Base-by-base conservation (phyloP, 2,113 vertebrate species). In the Vulpes ferrilata region DNA sequence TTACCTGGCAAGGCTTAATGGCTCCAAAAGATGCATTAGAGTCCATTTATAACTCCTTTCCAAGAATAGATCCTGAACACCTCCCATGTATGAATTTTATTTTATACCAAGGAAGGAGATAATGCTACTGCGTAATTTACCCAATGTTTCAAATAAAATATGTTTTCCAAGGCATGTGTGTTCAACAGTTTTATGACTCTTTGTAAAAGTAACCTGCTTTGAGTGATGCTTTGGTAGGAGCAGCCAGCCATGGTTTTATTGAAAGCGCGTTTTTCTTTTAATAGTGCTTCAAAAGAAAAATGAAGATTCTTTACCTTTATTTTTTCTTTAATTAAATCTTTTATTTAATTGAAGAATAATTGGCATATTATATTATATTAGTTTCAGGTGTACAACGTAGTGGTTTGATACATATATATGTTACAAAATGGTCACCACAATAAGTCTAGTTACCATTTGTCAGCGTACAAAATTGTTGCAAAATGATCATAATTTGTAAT, bases 101-200 rank as follows among this genome's bases (percentile, higher is more conserved):
- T 97, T 96, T 94, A 84, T 96, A 91, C 67, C 76, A 89, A 69
- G 43, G 67, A 60, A 97, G 59, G 60, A 92, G 82, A 97, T 97
- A 82, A 89, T 89, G 30, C 74, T 65, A 55, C 60, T 71, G 69
- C 91, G 92, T 96, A 84, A 98, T 96, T 98, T 96, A 95, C 51
- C 38, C 88, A 89, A 11, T 91, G 51, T 97, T 98, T 98, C 96
- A 97, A 98, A 96, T 98, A 97, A 98, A 98, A 98, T 82, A 59
- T 96, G 32, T 22, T 6, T 78, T 97, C 92, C 86, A 74, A 92
- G 20, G 74, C 86, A 85, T n/a, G 12, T 69, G 35, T 91, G 7
- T 90, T 93, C 85, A 98, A 98, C 95, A 98, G 10, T 97, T 67
- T 96, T 93, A 96, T 97, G 97, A 96, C 98, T 97, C 87, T 97